phyloP scores from a whole-genome alignment of 2,797 vertebrate genomes.

The Gadopsis bispinosus region DNA sequence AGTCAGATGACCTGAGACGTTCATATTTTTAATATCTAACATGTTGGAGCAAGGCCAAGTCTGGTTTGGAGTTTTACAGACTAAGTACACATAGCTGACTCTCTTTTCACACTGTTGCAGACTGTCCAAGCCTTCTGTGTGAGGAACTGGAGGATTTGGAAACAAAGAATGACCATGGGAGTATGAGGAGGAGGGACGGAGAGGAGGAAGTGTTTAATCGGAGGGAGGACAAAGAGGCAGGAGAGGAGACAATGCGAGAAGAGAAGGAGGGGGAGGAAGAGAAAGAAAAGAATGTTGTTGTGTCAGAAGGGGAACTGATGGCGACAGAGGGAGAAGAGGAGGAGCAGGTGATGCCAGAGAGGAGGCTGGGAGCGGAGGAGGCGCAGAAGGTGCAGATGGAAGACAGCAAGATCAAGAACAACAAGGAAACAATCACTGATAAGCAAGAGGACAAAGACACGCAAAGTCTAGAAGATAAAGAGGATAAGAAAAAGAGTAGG shows the following conservation, averaged over 20 bases:
- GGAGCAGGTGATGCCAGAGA: conserved; percentile 59
- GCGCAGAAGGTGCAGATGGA: conserved; percentile 59
- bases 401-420: conserved; percentile 17
- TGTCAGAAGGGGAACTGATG: conserved; percentile 57
- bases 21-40: neutral
- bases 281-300: conserved; percentile 42
- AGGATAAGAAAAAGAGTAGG: conserved; percentile 60
- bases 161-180: conserved; percentile 53
- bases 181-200: conserved; percentile 32
- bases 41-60: neutral
- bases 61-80: conserved; percentile 1
- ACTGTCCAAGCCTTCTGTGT: conserved; percentile 82
- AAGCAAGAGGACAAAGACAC: conserved; percentile 38
- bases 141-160: conserved; percentile 77
- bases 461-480: conserved; percentile 49
- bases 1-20: neutral
- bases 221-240: conserved; percentile 42
- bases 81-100: conserved; percentile 5
- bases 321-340: conserved; percentile 66
- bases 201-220: conserved; percentile 50
- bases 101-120: conserved; percentile 68
- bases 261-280: conserved; percentile 43
- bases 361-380: conserved; percentile 47
- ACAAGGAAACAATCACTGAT: conserved; percentile 28
- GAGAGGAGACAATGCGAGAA: conserved; percentile 17